These are phyloP conservation scores for Salvator merianae DNA, from an alignment of 2,113 vertebrate species.

Conservation along the genomic window DNA sequence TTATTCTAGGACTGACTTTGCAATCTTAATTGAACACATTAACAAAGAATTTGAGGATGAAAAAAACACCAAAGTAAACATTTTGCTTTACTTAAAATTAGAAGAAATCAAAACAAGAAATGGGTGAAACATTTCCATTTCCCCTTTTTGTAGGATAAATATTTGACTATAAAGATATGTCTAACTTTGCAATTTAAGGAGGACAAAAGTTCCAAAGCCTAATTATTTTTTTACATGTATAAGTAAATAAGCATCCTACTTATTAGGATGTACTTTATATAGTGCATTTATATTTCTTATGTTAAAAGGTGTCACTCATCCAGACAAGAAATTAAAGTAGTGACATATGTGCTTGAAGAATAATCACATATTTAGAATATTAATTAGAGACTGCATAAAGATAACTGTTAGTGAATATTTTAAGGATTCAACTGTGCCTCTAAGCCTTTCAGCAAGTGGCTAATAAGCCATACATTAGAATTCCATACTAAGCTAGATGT, in stretches of 20 bases:
- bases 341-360: constrained; percentile 13
- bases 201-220: not conserved
- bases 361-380: constrained; percentile 15
- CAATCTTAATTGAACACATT: not conserved
- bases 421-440: not conserved
- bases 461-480: constrained; percentile 2
- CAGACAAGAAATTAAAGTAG: constrained; percentile 11
- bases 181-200: not conserved
- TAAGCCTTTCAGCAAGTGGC: not conserved
- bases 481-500: constrained; percentile 2
- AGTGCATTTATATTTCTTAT: not conserved
- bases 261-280: not conserved
- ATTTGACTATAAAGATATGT: not conserved
- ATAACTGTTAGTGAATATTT: constrained; percentile 1
- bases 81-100: not conserved
- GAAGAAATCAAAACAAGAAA: not conserved
- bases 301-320: constrained; percentile 14
- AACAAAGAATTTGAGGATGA: not conserved
- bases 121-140: not conserved
- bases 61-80: not conserved
- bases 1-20: not conserved
- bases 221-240: not conserved
- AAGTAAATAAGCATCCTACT: not conserved
- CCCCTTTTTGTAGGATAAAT: not conserved
- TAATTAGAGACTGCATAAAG: constrained; percentile 4